Conservation (phyloP, 2,888 invertebrate species). For the Drosophila acutilabella region DNA sequence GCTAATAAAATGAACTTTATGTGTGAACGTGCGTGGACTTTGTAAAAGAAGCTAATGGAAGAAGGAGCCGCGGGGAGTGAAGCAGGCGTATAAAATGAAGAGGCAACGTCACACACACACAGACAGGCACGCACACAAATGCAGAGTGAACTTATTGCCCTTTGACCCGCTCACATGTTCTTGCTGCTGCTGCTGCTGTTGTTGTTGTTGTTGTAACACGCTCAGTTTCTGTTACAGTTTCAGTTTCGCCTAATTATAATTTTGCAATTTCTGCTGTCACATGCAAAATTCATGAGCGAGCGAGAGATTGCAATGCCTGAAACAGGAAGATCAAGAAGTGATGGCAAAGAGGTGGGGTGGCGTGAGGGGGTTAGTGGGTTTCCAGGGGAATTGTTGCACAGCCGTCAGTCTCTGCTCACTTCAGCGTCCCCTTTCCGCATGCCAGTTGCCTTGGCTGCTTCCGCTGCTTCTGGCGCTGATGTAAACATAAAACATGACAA, state of each 20-base stretch:
- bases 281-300: constrained; percentile 77
- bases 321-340: background rate
- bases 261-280: constrained; percentile 76
- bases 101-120: background rate
- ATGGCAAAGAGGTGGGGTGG: background rate
- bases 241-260: constrained; percentile 73
- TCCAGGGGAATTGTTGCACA: constrained; percentile 15
- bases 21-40: constrained; percentile 74
- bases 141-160: constrained; percentile 35
- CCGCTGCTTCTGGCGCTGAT: constrained; percentile 48
- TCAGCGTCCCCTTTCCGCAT: background rate
- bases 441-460: constrained; percentile 27
- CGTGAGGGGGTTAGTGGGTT: no score
- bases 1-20: constrained; percentile 81
- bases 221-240: constrained; percentile 37
- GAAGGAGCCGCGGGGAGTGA: constrained; percentile 1
- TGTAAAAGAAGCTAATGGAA: constrained; percentile 24
- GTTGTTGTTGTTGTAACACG: constrained; percentile 25
- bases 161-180: constrained; percentile 21
- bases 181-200: constrained; percentile 2
- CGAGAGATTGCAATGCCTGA: background rate
- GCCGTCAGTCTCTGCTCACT: constrained; percentile 15
- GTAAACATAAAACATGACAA: constrained; percentile 78
- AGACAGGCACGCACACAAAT: background rate
- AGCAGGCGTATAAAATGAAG: background rate